Base-by-base conservation (phyloP, 2,888 invertebrate genomes). In the Chromoteleia sp. region DNA sequence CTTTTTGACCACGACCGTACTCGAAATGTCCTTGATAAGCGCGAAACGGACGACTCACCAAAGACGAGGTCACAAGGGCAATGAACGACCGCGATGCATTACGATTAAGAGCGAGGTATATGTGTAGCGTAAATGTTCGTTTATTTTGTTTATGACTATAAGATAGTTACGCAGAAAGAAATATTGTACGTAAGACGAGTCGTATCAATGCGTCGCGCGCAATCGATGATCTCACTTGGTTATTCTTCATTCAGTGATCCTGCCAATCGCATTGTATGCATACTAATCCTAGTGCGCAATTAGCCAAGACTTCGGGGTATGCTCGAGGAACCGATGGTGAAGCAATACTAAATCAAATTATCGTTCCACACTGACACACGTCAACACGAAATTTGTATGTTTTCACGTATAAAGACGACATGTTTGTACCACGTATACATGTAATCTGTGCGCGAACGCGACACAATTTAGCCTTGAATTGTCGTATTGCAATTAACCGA, bases 331-430 rank as follows among this genome's bases (percentile, higher is more conserved):
- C 81, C 83, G 84, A 84, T 84, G 63, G 68, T 67, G 50, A 68
- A 86, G 77, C 85, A 85, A 82, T 85, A 86, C 85, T 85, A 87
- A 86, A 86, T 86, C 79, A 84, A 83, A 87, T 85, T 84, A 83
- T 85, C 84, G 79, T 76, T 81, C 77, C 80, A 70, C 79, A 73
- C 30, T 33, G 29, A 54, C 36, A 33, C 45, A 71, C 39, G 36
- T 21, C 67, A 48, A 71, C 50, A 75, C 75, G 67, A 59, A 80
- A 81, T 81, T 83, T 80, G 79, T 81, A 84, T 81, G 81, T 83
- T 78, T 81, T 81, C 63, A 68, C 50, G 63, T 61, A 68, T 61
- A 45, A 76, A 63, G 71, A 78, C 54, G 78, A 50, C 65, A 78
- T 85, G 83, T 85, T 84, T 84, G 82, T 84, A 85, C 80, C 48